Percentiles rank a stretch among this genome's conserved stretches.
Conservation (phyloP, 1,140 invertebrate genomes). For the Chironomus tepperi region DNA sequence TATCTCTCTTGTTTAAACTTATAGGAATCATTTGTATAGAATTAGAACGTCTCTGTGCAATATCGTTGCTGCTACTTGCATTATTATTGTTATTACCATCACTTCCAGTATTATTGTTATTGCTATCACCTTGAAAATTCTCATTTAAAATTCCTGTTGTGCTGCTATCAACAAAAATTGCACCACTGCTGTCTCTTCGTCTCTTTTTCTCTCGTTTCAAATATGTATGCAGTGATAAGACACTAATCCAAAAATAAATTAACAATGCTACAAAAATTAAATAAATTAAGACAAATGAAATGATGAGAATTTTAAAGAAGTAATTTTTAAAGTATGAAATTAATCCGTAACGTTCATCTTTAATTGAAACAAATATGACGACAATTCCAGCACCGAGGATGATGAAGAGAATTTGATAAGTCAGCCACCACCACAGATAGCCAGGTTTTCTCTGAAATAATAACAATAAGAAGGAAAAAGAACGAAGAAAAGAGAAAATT, state of each 20-base stretch:
- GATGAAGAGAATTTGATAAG: not conserved
- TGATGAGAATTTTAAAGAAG: not conserved
- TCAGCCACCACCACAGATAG: not conserved
- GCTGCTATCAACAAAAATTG: not conserved
- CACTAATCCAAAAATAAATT: not conserved
- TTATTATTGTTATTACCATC: not conserved
- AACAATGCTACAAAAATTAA: not conserved
- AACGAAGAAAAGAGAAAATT: not conserved
- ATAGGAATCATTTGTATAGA: not conserved
- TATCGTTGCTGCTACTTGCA: not conserved
- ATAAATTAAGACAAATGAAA: not conserved
- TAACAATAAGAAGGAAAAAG: not conserved
- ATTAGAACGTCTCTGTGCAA: not conserved
- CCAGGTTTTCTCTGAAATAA: not conserved
- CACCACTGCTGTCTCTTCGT: not conserved
- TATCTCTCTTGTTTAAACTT: not conserved
- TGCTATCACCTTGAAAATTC: not conserved
- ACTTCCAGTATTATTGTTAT: not conserved
- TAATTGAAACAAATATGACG: not conserved
- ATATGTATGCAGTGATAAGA: not conserved
- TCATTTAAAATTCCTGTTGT: not conserved
- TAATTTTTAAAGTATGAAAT: not conserved
- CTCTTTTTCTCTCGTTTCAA: not conserved
- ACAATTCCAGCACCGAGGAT: not conserved
- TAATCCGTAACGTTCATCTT: slow-evolving; percentile 10